Base-by-base conservation (phyloP, 2,797 vertebrate species). In the Tragopan temminckii region DNA sequence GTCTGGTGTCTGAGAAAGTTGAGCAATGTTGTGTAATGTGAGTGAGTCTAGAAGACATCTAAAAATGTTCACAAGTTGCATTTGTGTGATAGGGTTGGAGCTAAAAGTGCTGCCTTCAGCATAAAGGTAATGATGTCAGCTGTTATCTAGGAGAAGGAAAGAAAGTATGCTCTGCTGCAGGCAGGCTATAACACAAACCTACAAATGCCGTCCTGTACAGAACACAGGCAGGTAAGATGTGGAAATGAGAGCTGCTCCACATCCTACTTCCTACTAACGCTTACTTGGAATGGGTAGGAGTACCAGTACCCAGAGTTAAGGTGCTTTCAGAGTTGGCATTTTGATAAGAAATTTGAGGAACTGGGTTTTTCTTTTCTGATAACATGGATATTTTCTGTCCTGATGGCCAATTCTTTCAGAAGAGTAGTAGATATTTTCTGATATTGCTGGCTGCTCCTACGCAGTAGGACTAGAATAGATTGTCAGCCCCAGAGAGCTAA, bases 401-500 rank as follows among this genome's bases (percentile, higher is more conserved):
- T 70, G 38, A 33, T n/a, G 68, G 29, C 13, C 70, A 88, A 43
- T 21, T 4, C 35, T 71, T 81, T 77, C 38, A 9, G 27, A 55
- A 5, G 67, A 68, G 19, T 36, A 57, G 38, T 52, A 63, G 35
- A 63, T 72, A 29, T 83, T 58, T 61, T 90, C 45, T 85, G 13
- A 24, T 55, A 77, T 77, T 53, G 74, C 40, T 77, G 20, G 4
- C 67, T 85, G 21, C 61, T 89, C 35, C 53, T 75, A 45, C 16
- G 80, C 43, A 25, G 10, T 27, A 69, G 62, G 63, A 89, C 71
- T 19, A 83, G 57, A 92, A 72, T 21, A 9, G 23, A 59, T 91
- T 53, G 66, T 71, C 48, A 70, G 35, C 21, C 31, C 12, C 57
- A 82, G 35, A 79, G 42, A 31, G 62, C 50, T 81, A 80, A 75